Percentiles rank a stretch among this genome's conserved stretches.
These are phyloP conservation scores for Oncorhynchus gorbuscha DNA, from an alignment of 2,113 vertebrate species.

Conservation along the genomic window DNA sequence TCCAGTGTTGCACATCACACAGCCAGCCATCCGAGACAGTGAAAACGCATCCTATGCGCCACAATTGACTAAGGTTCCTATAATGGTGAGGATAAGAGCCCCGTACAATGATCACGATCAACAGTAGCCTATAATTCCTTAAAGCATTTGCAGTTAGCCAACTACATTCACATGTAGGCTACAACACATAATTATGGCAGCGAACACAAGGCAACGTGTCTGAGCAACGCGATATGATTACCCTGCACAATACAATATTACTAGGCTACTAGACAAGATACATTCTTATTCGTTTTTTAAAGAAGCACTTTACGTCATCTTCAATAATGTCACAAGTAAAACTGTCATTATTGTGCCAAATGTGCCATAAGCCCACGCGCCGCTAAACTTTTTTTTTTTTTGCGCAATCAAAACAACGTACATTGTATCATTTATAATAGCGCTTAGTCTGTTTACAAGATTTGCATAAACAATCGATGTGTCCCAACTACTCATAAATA, in stretches of 20 bases:
- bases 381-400: too few relatives aligned
- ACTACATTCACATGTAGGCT: constrained; percentile 33
- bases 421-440: too few relatives aligned
- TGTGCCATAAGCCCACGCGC: too few relatives aligned
- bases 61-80: constrained; percentile 44
- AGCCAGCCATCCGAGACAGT: constrained; percentile 9
- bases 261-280: neutral
- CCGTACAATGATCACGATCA: constrained; percentile 49
- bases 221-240: constrained; percentile 17
- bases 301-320: neutral
- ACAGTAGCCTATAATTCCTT: constrained; percentile 14
- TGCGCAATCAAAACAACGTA: too few relatives aligned
- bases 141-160: constrained; percentile 15
- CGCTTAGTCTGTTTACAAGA: too few relatives aligned
- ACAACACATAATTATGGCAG: constrained; percentile 23
- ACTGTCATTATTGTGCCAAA: too few relatives aligned
- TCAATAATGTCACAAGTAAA: neutral
- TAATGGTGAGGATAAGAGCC: constrained; percentile 39
- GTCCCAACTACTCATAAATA: neutral
- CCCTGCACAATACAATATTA: neutral
- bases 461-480: too few relatives aligned
- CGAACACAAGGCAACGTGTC: constrained; percentile 18
- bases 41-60: constrained; percentile 32
- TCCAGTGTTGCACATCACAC: constrained; percentile 11
- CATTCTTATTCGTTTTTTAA: neutral